Base-by-base conservation (phyloP, 2,113 vertebrate species). In the Sialia sialis region DNA sequence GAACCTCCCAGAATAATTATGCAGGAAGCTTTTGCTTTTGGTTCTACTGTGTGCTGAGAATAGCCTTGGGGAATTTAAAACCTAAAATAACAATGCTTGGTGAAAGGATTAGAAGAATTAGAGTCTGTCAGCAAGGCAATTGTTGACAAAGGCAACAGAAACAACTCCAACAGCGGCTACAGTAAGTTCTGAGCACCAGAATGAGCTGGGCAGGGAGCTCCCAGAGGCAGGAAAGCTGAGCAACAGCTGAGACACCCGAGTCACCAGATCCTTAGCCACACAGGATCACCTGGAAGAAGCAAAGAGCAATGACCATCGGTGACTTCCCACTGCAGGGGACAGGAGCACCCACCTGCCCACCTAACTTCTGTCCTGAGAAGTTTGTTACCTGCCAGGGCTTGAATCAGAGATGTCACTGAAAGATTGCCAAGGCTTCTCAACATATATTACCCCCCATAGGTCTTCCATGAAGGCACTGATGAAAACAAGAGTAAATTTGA, bases 51-150 rank as follows among this genome's bases (percentile, higher is more conserved):
- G 39, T 44, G 22, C 14, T 34, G 27, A 56, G 26, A 93, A 70
- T 22, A 48, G 10, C 38, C 26, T 77, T 83, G 19, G 23, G 34
- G 46, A 77, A 66, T 73, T 84, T 54, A 84, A 95, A 80, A 80
- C 8, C 32, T 46, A 44, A 87, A 51, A 44, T 60, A 92, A 72
- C 34, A 67, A 36, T 44, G 14, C 11, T 82, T 68, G 49, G n/a
- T 22, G 59, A 87, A 91, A 49, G n/a, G 46, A 56, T 81, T 68
- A 76, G 44, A 82, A 55, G 22, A 74, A 60, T 48, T 82, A 30
- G 16, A 49, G 38, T 48, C 77, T 74, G 38, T 60, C 9, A 12
- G n/a, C 1, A 1, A 75, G n/a, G n/a, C 0, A 1, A 68, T 25
- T 18, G 4, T 16, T 75, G 46, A 41, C 27, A 38, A 32, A 8